Base-by-base conservation (phyloP, 2,113 vertebrate species). In the Sinocyclocheilus anophthalmus region DNA sequence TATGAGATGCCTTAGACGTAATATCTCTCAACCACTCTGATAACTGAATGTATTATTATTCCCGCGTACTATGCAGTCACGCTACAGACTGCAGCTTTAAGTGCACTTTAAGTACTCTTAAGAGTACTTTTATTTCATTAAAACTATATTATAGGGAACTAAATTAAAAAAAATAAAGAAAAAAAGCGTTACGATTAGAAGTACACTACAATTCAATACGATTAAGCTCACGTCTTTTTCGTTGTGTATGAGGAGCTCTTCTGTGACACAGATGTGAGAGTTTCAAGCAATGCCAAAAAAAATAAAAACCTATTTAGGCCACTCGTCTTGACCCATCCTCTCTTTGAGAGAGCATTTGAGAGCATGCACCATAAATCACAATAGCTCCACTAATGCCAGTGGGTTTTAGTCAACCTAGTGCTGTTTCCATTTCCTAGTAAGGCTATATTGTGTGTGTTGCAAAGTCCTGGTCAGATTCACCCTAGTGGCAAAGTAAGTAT, bases 341-440 rank as follows among this genome's bases (percentile, higher is more conserved):
- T 61, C 37, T 81, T 10, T 48, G 59, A 84, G 57, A 61, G 45
- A 48, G 39, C 37, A 20, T 80, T 14, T 61, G 33, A 84, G 55
- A 59, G 61, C 76, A 73, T 22, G 67, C 24, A 72, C 16, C 13
- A 77, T 76, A 50, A 37, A 30, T 63, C 65, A 83, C 10, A 77
- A 73, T 61, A 53, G 18, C 57, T 70, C 48, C 22, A 8, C 45
- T 18, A 39, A 65, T 50, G 63, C 20, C 67, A 53, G 24, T 30
- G 50, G 77, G n/a, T 24, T 45, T 81, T 42, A 26, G 22, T 5
- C n/a, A 50, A n/a, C 37, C 45, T 48, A 12, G 39, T 42, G 39
- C 70, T 72, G 26, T 39, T 72, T 72, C 33, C 69, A 53, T 61
- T 76, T 14, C 55, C 20, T 22, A 39, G 77, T 5, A 75, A 45